Evolutionary conservation across 2,888 invertebrate species (phyloP).

Genomic region (Mayetiola destructor): DNA sequence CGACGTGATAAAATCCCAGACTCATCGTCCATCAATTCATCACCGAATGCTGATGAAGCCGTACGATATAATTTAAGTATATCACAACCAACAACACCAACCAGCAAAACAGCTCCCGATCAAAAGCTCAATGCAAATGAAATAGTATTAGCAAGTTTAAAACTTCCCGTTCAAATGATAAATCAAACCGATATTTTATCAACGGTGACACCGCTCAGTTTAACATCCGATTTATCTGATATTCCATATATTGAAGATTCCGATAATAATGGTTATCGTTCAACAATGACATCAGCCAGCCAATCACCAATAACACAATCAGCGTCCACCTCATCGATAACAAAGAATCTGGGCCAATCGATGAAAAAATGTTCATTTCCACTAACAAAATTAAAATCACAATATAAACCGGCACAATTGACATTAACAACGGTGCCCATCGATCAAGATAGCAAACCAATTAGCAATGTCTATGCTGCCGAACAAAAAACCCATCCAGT

Average conservation of each 20-base stretch:
- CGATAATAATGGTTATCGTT: slow-evolving; percentile 6
- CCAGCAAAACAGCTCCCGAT: neutral
- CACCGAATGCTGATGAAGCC: neutral
- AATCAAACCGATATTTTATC: neutral
- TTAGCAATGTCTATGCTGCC: neutral
- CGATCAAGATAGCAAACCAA: neutral
- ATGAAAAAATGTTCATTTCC: neutral
- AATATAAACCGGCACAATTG: neutral
- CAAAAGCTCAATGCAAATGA: slow-evolving; percentile 22
- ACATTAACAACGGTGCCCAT: neutral
- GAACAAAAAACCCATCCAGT: neutral
- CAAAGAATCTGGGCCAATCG: neutral
- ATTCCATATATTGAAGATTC: slow-evolving; percentile 49
- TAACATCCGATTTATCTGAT: slow-evolving; percentile 44
- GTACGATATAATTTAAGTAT: slow-evolving; percentile 7
- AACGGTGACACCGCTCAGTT: slow-evolving; percentile 24
- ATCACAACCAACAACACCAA: slow-evolving; percentile 17
- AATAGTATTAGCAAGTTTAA: slow-evolving; percentile 65
- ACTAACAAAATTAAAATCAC: neutral
- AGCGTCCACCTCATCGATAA: neutral
- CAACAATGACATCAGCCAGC: neutral
- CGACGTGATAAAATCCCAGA: neutral
- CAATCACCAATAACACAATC: neutral
- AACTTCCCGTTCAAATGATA: slow-evolving; percentile 45
- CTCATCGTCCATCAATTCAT: neutral